phyloP scores from a whole-genome alignment of 2,797 vertebrate species.

The Acanthurus tractus region DNA sequence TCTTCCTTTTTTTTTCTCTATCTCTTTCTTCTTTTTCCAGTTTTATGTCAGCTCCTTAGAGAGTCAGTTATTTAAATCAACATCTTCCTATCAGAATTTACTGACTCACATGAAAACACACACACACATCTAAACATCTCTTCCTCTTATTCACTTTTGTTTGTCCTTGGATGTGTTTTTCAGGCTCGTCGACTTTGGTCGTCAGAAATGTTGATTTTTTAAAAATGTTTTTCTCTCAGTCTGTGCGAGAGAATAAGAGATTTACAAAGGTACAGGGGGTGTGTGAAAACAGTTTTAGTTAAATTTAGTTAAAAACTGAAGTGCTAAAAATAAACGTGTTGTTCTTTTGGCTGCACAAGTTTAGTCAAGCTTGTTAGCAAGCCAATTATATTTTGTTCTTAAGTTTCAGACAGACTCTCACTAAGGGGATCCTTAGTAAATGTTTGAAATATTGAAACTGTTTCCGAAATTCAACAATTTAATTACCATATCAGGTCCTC shows the following conservation, averaged over 20 bases:
- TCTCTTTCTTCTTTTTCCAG: slow-evolving; percentile 76
- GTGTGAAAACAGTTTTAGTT: slow-evolving; percentile 1
- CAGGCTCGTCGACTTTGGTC: slow-evolving; percentile 71
- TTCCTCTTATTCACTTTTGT: slow-evolving; percentile 49
- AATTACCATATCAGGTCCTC: background rate
- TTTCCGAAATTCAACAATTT: slow-evolving; percentile 17
- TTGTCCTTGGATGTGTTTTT: slow-evolving; percentile 70
- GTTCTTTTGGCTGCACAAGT: slow-evolving; percentile 24
- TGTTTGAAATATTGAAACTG: slow-evolving; percentile 41
- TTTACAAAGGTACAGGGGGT: background rate
- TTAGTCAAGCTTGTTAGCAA: slow-evolving; percentile 39
- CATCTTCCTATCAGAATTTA: slow-evolving; percentile 80
- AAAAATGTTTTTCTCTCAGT: slow-evolving; percentile 38
- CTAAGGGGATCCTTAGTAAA: slow-evolving; percentile 26
- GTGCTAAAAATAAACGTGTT: slow-evolving; percentile 31
- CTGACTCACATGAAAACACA: slow-evolving; percentile 60
- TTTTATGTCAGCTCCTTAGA: slow-evolving; percentile 85
- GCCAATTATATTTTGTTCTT: slow-evolving; percentile 39
- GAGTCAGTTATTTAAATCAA: slow-evolving; percentile 88
- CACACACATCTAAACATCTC: slow-evolving; percentile 39
- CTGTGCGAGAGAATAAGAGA: slow-evolving; percentile 19
- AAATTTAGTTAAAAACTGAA: background rate
- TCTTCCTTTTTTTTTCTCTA: slow-evolving; percentile 59
- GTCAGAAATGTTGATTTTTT: slow-evolving; percentile 56
- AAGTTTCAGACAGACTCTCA: slow-evolving; percentile 33